Evolutionary conservation across 2,113 vertebrate species (phyloP), one percentile per base, ranked within the genome.

Genomic region (Peromyscus maniculatus): DNA sequence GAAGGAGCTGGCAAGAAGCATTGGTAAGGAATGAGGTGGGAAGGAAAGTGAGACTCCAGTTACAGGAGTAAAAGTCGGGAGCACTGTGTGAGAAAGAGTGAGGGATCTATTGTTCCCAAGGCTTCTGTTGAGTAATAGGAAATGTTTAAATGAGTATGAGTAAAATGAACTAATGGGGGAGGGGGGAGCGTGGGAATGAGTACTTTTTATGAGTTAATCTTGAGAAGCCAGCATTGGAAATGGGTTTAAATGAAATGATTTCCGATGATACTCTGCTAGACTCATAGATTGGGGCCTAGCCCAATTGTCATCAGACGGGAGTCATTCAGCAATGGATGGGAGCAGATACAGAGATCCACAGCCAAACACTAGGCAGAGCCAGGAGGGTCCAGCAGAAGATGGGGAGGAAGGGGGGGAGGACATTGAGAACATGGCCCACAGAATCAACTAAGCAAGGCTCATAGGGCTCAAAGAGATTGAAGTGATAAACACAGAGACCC

Each of bases 161-260:
- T 46, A 64, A 84, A 57, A 64, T 28, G 57, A 64, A 43, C 57
- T 28, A 62, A 28, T 43, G 26, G 33, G n/a, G n/a, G 13, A n/a
- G 0, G n/a, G 13, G 59, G 0, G 11, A 49, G 46, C 0, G 3
- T 57, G n/a, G 15, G 24, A 46, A 31, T 9, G 16, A 66, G n/a
- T 66, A 31, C 2, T 24, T 62, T 31, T 46, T 86, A 62, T 46
- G n/a, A 46, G 4, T 86, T 46, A 66, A 66, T 66, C 26, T 43
- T 64, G 62, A 87, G 62, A 49, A 87, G 31, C 28, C 15, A 33
- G 46, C 4, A 0, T 46, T 66, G 26, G 59, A 64, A 11, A 64
- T 31, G 26, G 39, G 62, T 10, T 86, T 31, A 39, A 62, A 15
- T 59, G 21, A 59, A 59, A 28, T 83, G 7, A 62, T 83, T 82